A percentile compares a stretch with the other conserved stretches of the same genome.
Evolutionary conservation across 2,113 vertebrate genomes (phyloP).

Genomic region (Petrocephalus zakoni): DNA sequence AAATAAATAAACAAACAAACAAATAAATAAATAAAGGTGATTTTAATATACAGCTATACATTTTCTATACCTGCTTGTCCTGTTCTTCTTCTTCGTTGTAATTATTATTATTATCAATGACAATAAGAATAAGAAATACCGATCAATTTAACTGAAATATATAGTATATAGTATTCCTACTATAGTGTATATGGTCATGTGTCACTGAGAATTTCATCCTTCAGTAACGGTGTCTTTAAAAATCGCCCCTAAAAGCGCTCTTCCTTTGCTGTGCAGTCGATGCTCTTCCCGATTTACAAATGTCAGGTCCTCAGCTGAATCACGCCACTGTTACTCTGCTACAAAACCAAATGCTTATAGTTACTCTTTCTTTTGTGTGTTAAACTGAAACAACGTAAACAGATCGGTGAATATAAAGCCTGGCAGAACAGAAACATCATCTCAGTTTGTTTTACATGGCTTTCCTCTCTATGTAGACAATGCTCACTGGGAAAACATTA

Average conservation of each 20-base stretch:
- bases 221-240: neutral
- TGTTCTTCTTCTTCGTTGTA: neutral
- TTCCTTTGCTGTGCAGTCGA: neutral
- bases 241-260: neutral
- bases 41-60: too few species aligned
- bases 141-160: neutral
- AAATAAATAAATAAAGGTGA: too few species aligned
- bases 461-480: neutral
- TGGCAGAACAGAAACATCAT: neutral
- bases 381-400: neutral
- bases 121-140: neutral
- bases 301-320: neutral
- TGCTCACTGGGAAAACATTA: neutral
- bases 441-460: neutral
- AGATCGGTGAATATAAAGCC: neutral
- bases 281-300: neutral
- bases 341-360: neutral
- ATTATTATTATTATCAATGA: neutral
- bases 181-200: neutral
- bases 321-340: neutral
- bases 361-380: neutral
- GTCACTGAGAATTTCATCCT: neutral
- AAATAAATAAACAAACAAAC: too few species aligned
- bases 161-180: neutral
- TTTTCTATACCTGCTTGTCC: too few species aligned